A percentile compares a stretch with the other conserved stretches of the same genome.
Evolutionary conservation across 2,113 vertebrate genomes (phyloP).

Genomic region (Embiotoca jacksoni): DNA sequence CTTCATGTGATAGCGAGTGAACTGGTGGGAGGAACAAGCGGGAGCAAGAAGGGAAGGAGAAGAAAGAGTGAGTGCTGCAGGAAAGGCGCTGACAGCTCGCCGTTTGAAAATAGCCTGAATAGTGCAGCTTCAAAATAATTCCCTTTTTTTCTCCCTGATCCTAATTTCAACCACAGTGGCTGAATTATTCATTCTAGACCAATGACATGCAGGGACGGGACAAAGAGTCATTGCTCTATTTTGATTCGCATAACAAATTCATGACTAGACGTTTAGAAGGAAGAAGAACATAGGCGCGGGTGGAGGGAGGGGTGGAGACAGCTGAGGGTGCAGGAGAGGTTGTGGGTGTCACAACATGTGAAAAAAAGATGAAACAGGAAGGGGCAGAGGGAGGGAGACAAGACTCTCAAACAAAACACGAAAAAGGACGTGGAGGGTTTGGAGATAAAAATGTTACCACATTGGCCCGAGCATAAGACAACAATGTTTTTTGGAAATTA

Average conservation of each 20-base stretch:
- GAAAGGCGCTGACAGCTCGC: conserved; percentile 68
- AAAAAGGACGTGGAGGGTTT: not conserved
- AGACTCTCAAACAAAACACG: not conserved
- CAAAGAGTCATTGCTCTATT: conserved; percentile 79
- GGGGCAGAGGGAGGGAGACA: conserved; percentile 3
- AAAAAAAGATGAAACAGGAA: conserved; percentile 34
- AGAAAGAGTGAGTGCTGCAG: conserved; percentile 59
- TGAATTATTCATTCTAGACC: conserved; percentile 81
- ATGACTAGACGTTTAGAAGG: conserved; percentile 71
- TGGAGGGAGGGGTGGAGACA: conserved; percentile 1
- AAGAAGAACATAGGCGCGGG: conserved; percentile 9
- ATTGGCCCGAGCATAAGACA: no score
- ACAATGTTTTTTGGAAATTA: no score
- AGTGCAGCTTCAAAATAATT: conserved; percentile 67
- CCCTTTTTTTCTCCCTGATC: conserved; percentile 56
- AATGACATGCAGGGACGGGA: conserved; percentile 73
- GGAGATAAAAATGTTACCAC: conserved; percentile 9
- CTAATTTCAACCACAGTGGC: conserved; percentile 70
- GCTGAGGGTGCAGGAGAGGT: conserved; percentile 25
- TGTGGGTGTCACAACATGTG: conserved; percentile 15
- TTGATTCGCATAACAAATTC: conserved; percentile 82
- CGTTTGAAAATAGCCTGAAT: conserved; percentile 72
- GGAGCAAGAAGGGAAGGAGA: conserved; percentile 52
- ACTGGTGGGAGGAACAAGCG: conserved; percentile 64
- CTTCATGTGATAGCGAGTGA: conserved; percentile 48